Evolutionary conservation across 2,113 vertebrate genomes (phyloP).

Genomic region (Cromileptes altivelis): DNA sequence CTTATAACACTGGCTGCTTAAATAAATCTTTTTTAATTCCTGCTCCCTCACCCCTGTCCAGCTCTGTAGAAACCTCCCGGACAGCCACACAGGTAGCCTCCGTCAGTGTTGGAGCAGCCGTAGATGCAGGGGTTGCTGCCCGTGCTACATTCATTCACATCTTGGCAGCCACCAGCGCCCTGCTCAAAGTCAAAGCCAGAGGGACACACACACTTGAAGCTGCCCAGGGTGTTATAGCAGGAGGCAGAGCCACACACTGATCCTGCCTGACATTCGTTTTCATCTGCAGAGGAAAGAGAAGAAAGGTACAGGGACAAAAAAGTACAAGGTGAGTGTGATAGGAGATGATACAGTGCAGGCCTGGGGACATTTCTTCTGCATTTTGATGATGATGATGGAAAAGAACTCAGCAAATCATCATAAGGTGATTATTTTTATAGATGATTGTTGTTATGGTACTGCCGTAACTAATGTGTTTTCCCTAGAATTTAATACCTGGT

Average conservation of each 20-base stretch:
- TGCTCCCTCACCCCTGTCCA: slow-evolving; percentile 91
- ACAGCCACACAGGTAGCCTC: slow-evolving; percentile 94
- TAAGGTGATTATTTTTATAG: neutral
- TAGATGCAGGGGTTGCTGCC: slow-evolving; percentile 90
- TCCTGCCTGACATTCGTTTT: slow-evolving; percentile 92
- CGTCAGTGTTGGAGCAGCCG: slow-evolving; percentile 94
- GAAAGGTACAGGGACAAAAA: neutral
- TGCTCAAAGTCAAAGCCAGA: slow-evolving; percentile 94
- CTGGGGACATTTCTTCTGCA: neutral
- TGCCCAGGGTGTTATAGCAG: slow-evolving; percentile 96
- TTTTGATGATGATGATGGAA: neutral
- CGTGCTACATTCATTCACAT: slow-evolving; percentile 90
- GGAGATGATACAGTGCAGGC: neutral
- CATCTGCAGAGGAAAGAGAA: slow-evolving; percentile 81
- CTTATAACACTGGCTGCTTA: neutral
- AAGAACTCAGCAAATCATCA: neutral
- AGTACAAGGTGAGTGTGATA: neutral
- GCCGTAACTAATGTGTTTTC: too few relatives aligned
- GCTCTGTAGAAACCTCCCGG: slow-evolving; percentile 93
- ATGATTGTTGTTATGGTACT: too few relatives aligned
- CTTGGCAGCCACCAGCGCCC: slow-evolving; percentile 88
- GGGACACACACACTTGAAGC: slow-evolving; percentile 94
- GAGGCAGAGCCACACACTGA: slow-evolving; percentile 90
- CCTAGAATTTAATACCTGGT: too few relatives aligned
- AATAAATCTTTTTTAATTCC: neutral